These are phyloP conservation scores for Andrena flavipes DNA, from an alignment of 2,888 invertebrate species.

Conservation along the genomic window DNA sequence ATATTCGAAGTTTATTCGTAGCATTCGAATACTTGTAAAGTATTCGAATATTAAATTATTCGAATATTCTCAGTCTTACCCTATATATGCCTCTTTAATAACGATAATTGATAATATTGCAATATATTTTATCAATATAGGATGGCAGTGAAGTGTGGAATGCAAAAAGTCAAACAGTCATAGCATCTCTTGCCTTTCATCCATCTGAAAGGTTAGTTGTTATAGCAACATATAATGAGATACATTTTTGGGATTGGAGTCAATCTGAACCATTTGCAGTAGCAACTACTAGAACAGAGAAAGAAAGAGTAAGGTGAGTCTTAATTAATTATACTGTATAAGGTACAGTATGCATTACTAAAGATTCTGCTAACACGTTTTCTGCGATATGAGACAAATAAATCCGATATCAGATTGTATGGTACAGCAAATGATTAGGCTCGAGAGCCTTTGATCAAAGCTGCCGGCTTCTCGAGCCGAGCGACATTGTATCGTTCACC, in stretches of 20 bases:
- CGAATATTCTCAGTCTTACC: no score
- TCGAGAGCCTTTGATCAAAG: no score
- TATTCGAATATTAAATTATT: no score
- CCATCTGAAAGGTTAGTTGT: conserved; percentile 92
- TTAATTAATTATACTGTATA: background rate
- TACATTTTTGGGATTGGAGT: conserved; percentile 96
- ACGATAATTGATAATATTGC: background rate
- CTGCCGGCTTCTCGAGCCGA: no score
- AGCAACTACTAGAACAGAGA: conserved; percentile 90
- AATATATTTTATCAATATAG: conserved; percentile 83
- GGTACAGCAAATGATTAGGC: no score
- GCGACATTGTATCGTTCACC: no score
- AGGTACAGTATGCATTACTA: conserved; percentile 27
- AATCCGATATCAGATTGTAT: no score
- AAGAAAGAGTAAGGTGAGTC: conserved; percentile 92
- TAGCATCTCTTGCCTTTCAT: conserved; percentile 95
- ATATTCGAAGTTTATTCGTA: no score
- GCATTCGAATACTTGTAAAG: no score
- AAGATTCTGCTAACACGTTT: background rate
- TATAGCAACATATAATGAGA: conserved; percentile 93
- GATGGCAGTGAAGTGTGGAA: conserved; percentile 95
- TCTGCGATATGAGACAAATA: background rate
- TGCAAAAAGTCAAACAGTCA: conserved; percentile 90
- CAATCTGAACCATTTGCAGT: conserved; percentile 91
- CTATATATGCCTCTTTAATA: background rate